Conservation (phyloP, 2,113 vertebrate species). For the Melanotaenia duboulayi region DNA sequence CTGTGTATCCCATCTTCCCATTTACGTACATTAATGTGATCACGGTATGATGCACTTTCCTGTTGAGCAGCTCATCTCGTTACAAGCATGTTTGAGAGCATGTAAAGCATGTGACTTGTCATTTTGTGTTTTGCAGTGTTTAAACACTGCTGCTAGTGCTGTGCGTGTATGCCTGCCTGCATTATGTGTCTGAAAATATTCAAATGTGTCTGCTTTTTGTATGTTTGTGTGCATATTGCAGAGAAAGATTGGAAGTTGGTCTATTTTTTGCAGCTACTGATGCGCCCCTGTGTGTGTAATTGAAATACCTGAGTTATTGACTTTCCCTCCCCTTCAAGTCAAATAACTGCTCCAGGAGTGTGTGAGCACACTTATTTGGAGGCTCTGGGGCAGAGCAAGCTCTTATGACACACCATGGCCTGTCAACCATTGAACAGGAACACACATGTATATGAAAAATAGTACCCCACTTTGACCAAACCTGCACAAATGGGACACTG, state of each 20-base stretch:
- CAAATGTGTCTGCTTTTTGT: slow-evolving; percentile 30
- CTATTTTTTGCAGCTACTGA: slow-evolving; percentile 68
- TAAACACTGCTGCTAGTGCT: not conserved
- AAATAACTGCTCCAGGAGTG: slow-evolving; percentile 65
- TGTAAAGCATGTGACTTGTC: slow-evolving; percentile 29
- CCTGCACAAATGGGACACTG: slow-evolving; percentile 1
- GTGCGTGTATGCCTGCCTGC: slow-evolving; percentile 7
- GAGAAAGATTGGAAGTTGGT: slow-evolving; percentile 55
- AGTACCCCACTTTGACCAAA: not conserved
- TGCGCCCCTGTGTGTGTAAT: slow-evolving; percentile 78
- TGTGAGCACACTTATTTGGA: slow-evolving; percentile 66
- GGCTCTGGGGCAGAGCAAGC: slow-evolving; percentile 58
- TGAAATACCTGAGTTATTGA: slow-evolving; percentile 79
- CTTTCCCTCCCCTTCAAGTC: slow-evolving; percentile 63
- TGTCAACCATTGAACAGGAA: slow-evolving; percentile 19
- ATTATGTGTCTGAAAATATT: slow-evolving; percentile 23
- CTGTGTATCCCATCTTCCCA: slow-evolving; percentile 10
- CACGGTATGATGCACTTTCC: not conserved
- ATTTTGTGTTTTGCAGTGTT: slow-evolving; percentile 20
- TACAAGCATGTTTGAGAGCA: not conserved
- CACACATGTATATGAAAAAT: slow-evolving; percentile 13
- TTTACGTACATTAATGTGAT: slow-evolving; percentile 10
- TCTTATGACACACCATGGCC: slow-evolving; percentile 31
- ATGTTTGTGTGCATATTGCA: slow-evolving; percentile 42
- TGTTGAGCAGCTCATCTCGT: slow-evolving; percentile 6